Percentiles rank a stretch among this genome's conserved stretches.
Evolutionary conservation across 2,113 vertebrate genomes (phyloP).

Genomic region (Otocyon megalotis): DNA sequence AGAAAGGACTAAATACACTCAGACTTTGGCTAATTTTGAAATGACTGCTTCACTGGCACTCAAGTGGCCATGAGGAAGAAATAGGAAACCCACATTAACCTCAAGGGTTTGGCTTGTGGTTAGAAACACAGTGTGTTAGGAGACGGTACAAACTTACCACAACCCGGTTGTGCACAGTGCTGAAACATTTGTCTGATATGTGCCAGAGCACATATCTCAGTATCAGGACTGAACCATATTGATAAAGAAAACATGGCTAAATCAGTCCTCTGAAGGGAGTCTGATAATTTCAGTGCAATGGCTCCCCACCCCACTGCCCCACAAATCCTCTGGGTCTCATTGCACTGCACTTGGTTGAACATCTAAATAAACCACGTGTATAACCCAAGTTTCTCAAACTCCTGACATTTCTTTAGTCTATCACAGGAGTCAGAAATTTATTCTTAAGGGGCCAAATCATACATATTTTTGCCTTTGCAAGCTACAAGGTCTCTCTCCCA

Average conservation of each 20-base stretch:
- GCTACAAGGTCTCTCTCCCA: no score
- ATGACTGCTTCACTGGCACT: background rate
- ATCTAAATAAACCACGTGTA: background rate
- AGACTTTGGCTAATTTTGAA: background rate
- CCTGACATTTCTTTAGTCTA: background rate
- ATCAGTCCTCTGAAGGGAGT: background rate
- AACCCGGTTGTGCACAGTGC: accelerated
- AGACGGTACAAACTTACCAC: accelerated
- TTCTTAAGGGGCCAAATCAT: background rate
- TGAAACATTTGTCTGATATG: background rate
- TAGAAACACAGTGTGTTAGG: background rate
- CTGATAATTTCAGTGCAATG: no score
- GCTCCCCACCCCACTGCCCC: no score
- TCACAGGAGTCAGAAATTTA: background rate
- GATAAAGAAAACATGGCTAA: no score
- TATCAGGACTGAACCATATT: no score
- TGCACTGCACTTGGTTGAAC: background rate
- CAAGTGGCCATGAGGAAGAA: background rate
- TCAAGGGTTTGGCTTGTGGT: background rate
- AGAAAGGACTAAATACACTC: background rate
- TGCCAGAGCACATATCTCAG: accelerated
- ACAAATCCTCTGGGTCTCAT: background rate
- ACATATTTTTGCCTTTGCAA: background rate
- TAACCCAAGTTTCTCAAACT: background rate
- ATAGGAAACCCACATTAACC: constrained; percentile 32